Evolutionary conservation across 53 echinoderm and acorn worm genomes (phyloP).

Genomic region (Actinopyga echinites): DNA sequence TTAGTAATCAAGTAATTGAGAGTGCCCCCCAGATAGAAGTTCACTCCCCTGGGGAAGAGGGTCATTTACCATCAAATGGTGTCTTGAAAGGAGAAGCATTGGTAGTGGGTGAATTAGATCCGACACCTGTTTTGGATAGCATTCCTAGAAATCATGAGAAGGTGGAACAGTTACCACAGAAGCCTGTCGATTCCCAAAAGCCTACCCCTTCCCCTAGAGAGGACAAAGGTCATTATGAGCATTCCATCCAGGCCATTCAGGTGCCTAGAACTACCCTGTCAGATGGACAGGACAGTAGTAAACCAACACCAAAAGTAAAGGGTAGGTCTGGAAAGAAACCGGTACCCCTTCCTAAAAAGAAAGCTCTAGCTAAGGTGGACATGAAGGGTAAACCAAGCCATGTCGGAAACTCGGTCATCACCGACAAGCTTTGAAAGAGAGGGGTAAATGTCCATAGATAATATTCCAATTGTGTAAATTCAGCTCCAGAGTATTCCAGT

Average conservation of each 20-base stretch:
- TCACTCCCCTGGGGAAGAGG: background rate
- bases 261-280: too few species aligned
- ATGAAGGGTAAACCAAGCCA: background rate
- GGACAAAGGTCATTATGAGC: too few species aligned
- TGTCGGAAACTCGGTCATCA: constrained; percentile 8
- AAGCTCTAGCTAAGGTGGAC: background rate
- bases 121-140: too few species aligned
- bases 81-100: background rate
- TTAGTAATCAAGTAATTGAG: too few species aligned
- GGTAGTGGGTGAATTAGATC: too few species aligned
- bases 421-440: background rate
- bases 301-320: too few species aligned
- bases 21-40: background rate
- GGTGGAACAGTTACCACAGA: too few species aligned
- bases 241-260: too few species aligned
- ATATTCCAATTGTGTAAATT: background rate
- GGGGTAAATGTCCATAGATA: background rate
- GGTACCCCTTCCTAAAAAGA: constrained; percentile 34
- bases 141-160: too few species aligned
- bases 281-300: too few species aligned
- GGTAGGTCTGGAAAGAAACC: constrained; percentile 28
- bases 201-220: too few species aligned
- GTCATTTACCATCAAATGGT: background rate
- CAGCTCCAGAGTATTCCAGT: constrained; percentile 40
- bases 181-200: too few species aligned